These are phyloP conservation scores for Oncorhynchus gorbuscha DNA, from an alignment of 2,113 vertebrate species.

Conservation along the genomic window DNA sequence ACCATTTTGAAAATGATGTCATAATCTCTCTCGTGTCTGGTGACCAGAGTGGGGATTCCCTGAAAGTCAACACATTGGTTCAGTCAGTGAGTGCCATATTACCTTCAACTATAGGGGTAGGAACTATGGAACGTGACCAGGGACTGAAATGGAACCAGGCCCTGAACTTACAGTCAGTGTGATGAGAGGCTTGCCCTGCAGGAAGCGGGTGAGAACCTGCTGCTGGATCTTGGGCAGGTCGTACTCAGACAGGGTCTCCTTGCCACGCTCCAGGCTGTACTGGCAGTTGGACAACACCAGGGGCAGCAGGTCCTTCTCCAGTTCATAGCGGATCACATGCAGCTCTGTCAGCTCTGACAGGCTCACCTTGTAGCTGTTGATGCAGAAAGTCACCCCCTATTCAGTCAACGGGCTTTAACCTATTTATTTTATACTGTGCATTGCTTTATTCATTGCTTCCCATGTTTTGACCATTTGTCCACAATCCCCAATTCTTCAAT, in stretches of 20 bases:
- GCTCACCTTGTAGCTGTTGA: slow-evolving; percentile 76
- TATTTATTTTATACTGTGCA: too few relatives aligned
- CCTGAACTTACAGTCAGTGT: slow-evolving; percentile 69
- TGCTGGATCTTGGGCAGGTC: slow-evolving; percentile 85
- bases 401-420: too few relatives aligned
- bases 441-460: too few relatives aligned
- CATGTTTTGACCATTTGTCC: too few relatives aligned
- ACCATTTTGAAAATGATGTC: slow-evolving; percentile 79
- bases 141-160: neutral
- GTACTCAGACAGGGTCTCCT: slow-evolving; percentile 75
- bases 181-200: slow-evolving; percentile 84
- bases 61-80: slow-evolving; percentile 39
- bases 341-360: slow-evolving; percentile 76
- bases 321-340: slow-evolving; percentile 84
- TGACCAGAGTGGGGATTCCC: slow-evolving; percentile 84
- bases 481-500: too few relatives aligned
- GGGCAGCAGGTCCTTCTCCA: slow-evolving; percentile 80
- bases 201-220: slow-evolving; percentile 81
- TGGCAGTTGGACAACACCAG: slow-evolving; percentile 87
- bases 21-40: slow-evolving; percentile 80
- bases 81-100: neutral
- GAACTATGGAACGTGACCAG: neutral
- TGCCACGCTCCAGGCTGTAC: slow-evolving; percentile 81
- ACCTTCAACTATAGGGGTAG: neutral
- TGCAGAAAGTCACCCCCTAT: neutral